Percentiles rank a stretch among this genome's conserved stretches.
Conservation (phyloP, 1,140 invertebrate genomes). For the Ctenoplectra terminalis region DNA sequence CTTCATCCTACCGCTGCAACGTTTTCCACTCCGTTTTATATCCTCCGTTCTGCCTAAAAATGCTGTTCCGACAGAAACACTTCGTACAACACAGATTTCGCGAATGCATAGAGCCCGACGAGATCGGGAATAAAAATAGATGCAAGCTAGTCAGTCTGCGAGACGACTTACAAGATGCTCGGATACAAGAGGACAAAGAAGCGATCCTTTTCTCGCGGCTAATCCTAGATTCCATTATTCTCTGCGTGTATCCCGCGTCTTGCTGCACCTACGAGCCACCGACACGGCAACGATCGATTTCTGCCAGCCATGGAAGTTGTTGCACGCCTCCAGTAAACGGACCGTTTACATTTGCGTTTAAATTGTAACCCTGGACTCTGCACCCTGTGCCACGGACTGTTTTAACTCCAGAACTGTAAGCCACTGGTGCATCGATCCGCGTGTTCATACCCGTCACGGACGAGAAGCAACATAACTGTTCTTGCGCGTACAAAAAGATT, state of each 20-base stretch:
- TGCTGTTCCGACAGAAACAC: too few species aligned
- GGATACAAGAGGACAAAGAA: not conserved
- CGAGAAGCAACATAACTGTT: too few species aligned
- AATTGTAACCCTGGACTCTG: slow-evolving; percentile 1
- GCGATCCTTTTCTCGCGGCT: not conserved
- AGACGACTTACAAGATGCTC: not conserved
- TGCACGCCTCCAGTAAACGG: slow-evolving; percentile 8
- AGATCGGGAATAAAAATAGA: not conserved
- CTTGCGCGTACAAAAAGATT: too few species aligned
- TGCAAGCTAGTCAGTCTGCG: not conserved
- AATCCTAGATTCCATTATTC: slow-evolving; percentile 31
- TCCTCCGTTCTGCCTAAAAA: too few species aligned
- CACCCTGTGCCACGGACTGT: not conserved
- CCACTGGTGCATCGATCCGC: slow-evolving; percentile 16
- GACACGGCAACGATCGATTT: slow-evolving; percentile 28
- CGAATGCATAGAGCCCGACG: not conserved
- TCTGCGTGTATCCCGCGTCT: not conserved
- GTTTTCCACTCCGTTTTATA: too few species aligned
- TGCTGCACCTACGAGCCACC: not conserved
- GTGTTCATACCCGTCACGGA: not conserved
- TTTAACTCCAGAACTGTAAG: slow-evolving; percentile 6
- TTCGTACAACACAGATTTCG: not conserved
- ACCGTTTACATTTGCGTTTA: slow-evolving; percentile 40
- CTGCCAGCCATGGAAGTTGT: slow-evolving; percentile 18
- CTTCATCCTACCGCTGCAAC: too few species aligned